Base-by-base conservation (phyloP, 2,113 vertebrate genomes). In the Hippocampus abdominalis region DNA sequence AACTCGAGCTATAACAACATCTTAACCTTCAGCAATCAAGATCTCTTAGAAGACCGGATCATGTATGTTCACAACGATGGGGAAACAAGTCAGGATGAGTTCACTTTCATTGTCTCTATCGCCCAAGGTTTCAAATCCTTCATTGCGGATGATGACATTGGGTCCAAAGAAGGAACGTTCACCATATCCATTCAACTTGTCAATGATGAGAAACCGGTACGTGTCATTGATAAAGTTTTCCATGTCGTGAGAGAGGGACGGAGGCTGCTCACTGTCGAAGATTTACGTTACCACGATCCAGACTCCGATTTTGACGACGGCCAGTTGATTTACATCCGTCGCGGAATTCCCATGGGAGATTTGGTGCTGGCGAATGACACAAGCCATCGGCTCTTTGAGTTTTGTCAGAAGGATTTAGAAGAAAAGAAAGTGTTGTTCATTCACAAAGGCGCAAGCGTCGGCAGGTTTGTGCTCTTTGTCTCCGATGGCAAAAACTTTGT, bases 21-120 rank as follows among this genome's bases (percentile, higher is more conserved):
- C 63, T 84, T 89, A 18, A 75, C 71, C 12, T 97, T 97, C 80
- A 94, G 88, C 66, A 93, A 89, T 70, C 80, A 92, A 76, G 95
- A 96, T 80, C 90, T 96, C 73, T 63, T 81, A 42, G 85, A 81
- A 16, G 88, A 94, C 44, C 76, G 62, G n/a, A 89, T 98, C 54
- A 91, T 96, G 79, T 98, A 95, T 25, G 80, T 94, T 66, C 96
- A 97, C 0, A 93, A 97, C 0, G 92, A 96, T 84, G 94, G 94
- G 64, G 96, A 98, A 90, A 94, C 93, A 0, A 77, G 20, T 1
- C 75, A 69, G 44, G 95, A 98, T 23, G 80, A 90, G 25, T 95
- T 98, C 84, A 79, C 85, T 60, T 91, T 96, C 40, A 84, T 91
- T 71, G 93, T 91, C 23, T 94, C 89, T 46, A 86, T 82, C 48